A percentile compares a stretch with the other conserved stretches of the same genome.
phyloP scores from a whole-genome alignment of 2,113 vertebrate species.

The Malurus alboscapulatus region DNA sequence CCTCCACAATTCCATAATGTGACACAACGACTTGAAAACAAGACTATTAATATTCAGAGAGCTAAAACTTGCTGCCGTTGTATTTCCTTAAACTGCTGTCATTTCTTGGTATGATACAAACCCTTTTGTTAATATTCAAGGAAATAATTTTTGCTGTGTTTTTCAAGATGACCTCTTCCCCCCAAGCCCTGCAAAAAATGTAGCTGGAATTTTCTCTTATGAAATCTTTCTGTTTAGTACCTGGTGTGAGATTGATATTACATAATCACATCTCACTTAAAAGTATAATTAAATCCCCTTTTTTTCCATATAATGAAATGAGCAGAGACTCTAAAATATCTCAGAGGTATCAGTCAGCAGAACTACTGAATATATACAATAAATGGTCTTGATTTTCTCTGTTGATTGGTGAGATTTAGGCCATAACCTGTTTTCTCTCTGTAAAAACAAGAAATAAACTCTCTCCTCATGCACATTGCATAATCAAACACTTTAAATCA shows the following conservation, averaged over 20 bases:
- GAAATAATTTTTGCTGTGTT: not conserved
- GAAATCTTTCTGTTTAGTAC: not conserved
- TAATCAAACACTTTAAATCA: not conserved
- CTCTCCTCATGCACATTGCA: not conserved
- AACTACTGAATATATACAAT: not conserved
- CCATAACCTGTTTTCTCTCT: not conserved
- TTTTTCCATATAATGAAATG: not conserved
- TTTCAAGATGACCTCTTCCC: not conserved
- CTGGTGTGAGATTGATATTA: not conserved
- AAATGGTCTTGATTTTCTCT: not conserved
- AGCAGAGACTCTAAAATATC: not conserved
- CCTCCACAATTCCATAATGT: not conserved
- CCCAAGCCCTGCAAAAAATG: not conserved
- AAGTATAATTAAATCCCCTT: not conserved
- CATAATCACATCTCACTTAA: not conserved
- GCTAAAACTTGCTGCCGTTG: not conserved
- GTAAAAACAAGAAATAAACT: not conserved
- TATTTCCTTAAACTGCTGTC: constrained; percentile 22
- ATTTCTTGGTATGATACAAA: not conserved
- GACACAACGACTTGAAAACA: constrained; percentile 16
- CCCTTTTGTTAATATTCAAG: not conserved
- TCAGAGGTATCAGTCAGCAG: not conserved
- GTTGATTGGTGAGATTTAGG: not conserved
- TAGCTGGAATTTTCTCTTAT: not conserved
- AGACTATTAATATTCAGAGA: constrained; percentile 37